These are phyloP conservation scores for Corythornis madagascariensis DNA, from an alignment of 2,113 vertebrate species.

Conservation along the genomic window DNA sequence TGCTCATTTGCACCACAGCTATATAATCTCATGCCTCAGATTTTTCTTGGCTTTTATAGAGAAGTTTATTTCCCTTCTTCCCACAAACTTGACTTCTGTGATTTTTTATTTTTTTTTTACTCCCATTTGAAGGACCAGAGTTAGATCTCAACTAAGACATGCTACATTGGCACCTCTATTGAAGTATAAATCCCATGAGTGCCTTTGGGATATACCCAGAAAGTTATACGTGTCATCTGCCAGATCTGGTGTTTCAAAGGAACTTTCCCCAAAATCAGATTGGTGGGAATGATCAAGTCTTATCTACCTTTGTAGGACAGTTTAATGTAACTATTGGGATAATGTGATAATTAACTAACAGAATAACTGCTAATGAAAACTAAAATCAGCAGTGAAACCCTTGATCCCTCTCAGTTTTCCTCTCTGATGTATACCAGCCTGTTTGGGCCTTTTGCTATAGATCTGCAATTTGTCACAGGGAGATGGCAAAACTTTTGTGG, in stretches of 20 bases:
- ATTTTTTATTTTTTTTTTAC: neutral
- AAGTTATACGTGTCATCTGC: neutral
- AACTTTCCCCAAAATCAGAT: neutral
- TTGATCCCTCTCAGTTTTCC: neutral
- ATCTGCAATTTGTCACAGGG: neutral
- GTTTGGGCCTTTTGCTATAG: neutral
- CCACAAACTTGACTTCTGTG: neutral
- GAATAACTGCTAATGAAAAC: neutral
- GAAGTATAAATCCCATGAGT: neutral
- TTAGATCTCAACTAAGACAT: neutral
- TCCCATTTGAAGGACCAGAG: neutral
- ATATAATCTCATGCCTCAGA: neutral
- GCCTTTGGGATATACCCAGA: neutral
- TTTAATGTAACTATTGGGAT: neutral
- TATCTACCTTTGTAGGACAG: neutral
- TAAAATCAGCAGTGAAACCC: neutral
- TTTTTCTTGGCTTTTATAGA: neutral
- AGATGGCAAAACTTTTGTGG: neutral
- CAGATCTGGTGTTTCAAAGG: neutral
- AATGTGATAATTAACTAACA: neutral
- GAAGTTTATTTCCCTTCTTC: neutral
- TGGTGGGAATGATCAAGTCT: rapidly evolving
- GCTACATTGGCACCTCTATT: neutral
- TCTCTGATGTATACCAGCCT: rapidly evolving
- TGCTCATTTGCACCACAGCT: neutral